These are phyloP conservation scores for Carassius gibelio DNA, from an alignment of 2,113 vertebrate genomes.

Conservation along the genomic window DNA sequence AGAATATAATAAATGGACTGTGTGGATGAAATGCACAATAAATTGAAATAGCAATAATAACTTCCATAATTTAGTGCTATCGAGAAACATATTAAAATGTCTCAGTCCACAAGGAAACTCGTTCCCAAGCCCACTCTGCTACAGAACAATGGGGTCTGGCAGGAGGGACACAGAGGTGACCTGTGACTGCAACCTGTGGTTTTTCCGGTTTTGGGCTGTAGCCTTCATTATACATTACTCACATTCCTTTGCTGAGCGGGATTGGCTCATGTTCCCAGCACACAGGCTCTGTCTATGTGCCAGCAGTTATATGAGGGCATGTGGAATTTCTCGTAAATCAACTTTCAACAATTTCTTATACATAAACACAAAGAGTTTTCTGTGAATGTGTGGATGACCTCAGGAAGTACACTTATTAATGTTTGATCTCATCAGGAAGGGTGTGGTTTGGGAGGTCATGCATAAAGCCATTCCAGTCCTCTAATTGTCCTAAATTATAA, in stretches of 20 bases:
- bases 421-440: not conserved
- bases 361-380: not conserved
- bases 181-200: constrained; percentile 54
- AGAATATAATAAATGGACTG: no score
- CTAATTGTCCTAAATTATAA: constrained; percentile 27
- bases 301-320: constrained; percentile 32
- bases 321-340: constrained; percentile 41
- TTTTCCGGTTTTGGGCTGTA: constrained; percentile 60
- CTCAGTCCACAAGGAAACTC: constrained; percentile 15
- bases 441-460: not conserved
- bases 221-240: constrained; percentile 47
- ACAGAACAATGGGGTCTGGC: constrained; percentile 48
- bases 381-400: not conserved
- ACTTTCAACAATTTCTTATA: constrained; percentile 11
- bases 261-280: not conserved
- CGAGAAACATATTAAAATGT: constrained; percentile 26
- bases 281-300: not conserved
- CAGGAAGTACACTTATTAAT: not conserved
- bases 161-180: constrained; percentile 21
- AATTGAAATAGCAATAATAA: not conserved
- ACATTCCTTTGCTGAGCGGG: constrained; percentile 48
- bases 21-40: not conserved
- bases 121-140: constrained; percentile 23
- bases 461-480: not conserved
- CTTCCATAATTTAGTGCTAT: not conserved